phyloP scores from a whole-genome alignment of 2,113 vertebrate species.

The Trochalopteron elliotii region DNA sequence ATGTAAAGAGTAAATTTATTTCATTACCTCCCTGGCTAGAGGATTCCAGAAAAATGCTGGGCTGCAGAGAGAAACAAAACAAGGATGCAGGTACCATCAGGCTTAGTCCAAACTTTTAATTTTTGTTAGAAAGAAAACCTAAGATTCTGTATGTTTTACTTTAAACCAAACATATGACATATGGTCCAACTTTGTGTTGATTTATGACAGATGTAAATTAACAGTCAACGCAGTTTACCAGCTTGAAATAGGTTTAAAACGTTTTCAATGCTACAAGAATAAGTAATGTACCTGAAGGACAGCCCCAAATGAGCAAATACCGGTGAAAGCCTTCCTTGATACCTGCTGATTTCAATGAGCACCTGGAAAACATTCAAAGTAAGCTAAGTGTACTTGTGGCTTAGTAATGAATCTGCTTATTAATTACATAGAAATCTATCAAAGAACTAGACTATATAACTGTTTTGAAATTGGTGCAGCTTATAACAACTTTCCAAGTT shows the following conservation, averaged over 20 bases:
- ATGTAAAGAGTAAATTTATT: background rate
- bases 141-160: background rate
- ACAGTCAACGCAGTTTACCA: background rate
- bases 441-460: background rate
- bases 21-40: background rate
- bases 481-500: background rate
- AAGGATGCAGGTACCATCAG: background rate
- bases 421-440: background rate
- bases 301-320: background rate
- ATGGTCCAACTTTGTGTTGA: background rate
- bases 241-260: background rate
- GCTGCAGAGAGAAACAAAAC: background rate
- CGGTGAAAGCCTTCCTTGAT: background rate
- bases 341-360: background rate
- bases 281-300: background rate
- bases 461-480: background rate
- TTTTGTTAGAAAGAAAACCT: background rate
- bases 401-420: background rate
- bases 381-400: background rate
- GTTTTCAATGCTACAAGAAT: background rate
- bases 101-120: background rate
- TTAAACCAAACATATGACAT: background rate
- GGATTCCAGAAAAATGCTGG: background rate
- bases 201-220: background rate
- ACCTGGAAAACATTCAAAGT: background rate